phyloP scores from a whole-genome alignment of 2,113 vertebrate species.

The Odontesthes bonariensis region DNA sequence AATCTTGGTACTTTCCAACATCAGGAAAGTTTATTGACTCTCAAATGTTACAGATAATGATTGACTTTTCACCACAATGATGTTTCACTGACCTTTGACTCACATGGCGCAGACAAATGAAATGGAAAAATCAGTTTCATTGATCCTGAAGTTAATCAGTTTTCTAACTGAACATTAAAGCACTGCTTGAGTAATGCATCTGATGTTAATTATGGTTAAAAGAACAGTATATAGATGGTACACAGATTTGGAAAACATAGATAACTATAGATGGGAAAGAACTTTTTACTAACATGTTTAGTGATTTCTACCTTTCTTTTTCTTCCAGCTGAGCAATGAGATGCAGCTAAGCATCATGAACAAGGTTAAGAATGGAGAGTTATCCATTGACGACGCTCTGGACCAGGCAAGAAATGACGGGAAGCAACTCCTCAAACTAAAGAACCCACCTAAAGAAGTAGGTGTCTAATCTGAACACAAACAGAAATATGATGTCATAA shows the following conservation, averaged over 20 bases:
- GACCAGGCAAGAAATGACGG: slow-evolving; percentile 73
- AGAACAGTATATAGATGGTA: too few species aligned
- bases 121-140: too few species aligned
- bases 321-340: slow-evolving; percentile 82
- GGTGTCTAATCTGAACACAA: not conserved
- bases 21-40: not conserved
- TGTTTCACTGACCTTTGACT: not conserved
- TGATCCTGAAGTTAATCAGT: too few species aligned
- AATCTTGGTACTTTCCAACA: slow-evolving; percentile 22
- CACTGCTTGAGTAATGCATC: too few species aligned
- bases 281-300: not conserved
- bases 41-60: slow-evolving; percentile 3
- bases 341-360: slow-evolving; percentile 84
- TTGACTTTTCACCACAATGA: not conserved
- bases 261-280: too few species aligned
- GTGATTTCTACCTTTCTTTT: not conserved
- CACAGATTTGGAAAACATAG: too few species aligned
- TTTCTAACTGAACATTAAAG: too few species aligned
- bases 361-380: slow-evolving; percentile 84
- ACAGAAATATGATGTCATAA: not conserved
- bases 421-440: not conserved
- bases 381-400: slow-evolving; percentile 83
- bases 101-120: not conserved
- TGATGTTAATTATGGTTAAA: too few species aligned
- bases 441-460: slow-evolving; percentile 51